These are phyloP conservation scores for Limnephilus auricula DNA, from an alignment of 2,888 invertebrate species.

Conservation along the genomic window DNA sequence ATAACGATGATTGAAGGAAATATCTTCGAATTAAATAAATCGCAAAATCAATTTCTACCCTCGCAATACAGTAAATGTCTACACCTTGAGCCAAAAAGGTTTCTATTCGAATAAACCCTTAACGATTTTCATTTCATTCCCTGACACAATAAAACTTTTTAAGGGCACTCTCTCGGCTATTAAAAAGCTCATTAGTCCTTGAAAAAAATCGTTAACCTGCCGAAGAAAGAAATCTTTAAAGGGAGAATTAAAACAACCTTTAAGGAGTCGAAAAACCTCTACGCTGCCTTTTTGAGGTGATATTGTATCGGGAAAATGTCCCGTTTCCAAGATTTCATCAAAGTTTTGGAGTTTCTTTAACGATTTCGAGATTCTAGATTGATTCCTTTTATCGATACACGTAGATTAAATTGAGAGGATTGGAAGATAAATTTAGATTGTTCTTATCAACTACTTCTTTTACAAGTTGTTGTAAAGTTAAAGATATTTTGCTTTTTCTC, in stretches of 20 bases:
- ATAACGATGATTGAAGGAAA: not conserved
- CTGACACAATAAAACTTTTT: not conserved
- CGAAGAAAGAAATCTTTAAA: not conserved
- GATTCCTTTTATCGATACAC: not conserved
- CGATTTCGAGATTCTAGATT: not conserved
- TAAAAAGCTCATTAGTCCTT: conserved; percentile 29
- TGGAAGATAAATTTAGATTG: not conserved
- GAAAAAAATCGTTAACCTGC: not conserved
- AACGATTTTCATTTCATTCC: not conserved
- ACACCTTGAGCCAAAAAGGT: not conserved
- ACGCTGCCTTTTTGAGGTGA: conserved; percentile 2
- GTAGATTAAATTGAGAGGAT: not conserved
- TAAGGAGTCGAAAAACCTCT: not conserved
- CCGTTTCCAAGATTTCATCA: not conserved
- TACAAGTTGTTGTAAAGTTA: not conserved
- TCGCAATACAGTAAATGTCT: not conserved
- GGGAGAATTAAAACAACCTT: not conserved
- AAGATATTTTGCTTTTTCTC: not conserved
- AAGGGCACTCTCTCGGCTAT: not conserved
- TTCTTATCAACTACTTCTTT: not conserved
- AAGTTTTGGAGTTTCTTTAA: not conserved
- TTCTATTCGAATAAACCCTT: not conserved
- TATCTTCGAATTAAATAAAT: not conserved
- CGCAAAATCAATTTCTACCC: not conserved
- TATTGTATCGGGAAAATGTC: not conserved